Conservation (phyloP, 1,140 invertebrate species). For the Coenobita brevimanus region DNA sequence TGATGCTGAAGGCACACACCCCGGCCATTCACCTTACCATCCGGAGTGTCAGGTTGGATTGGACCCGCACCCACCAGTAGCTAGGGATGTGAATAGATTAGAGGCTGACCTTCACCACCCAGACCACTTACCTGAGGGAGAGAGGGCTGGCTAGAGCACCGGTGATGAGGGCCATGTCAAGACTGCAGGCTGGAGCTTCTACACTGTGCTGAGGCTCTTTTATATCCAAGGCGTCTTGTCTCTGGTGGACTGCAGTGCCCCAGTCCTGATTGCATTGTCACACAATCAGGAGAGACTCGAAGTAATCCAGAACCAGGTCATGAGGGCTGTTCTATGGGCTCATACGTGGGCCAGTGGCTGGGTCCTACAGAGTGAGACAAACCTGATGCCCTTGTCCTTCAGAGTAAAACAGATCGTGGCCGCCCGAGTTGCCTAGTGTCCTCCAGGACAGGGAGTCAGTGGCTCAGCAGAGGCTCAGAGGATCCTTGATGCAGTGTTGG, state of each 20-base stretch:
- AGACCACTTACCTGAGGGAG: constrained; percentile 4
- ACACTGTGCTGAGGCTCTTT: background rate
- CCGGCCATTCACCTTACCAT: background rate
- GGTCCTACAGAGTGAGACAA: background rate
- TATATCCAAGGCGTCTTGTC: background rate
- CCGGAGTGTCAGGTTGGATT: background rate
- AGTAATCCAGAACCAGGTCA: background rate
- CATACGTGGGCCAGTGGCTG: too few relatives aligned
- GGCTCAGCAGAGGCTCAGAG: background rate
- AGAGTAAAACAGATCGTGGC: background rate
- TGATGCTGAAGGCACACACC: background rate
- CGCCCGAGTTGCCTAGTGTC: background rate
- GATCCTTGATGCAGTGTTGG: background rate
- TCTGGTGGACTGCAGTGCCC: background rate
- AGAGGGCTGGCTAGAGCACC: background rate
- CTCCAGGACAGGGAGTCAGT: background rate
- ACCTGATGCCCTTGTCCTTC: background rate
- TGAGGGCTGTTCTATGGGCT: background rate
- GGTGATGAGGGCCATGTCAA: background rate
- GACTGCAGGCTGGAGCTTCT: background rate
- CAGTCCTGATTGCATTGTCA: too few relatives aligned
- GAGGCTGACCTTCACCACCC: background rate
- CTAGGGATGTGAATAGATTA: background rate
- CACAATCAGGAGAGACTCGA: too few relatives aligned
- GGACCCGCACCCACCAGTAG: background rate